Percentiles rank a stretch among this genome's conserved stretches.
These are phyloP conservation scores for Schizothorax lantsangensis DNA, from an alignment of 2,797 vertebrate species.

Conservation along the genomic window DNA sequence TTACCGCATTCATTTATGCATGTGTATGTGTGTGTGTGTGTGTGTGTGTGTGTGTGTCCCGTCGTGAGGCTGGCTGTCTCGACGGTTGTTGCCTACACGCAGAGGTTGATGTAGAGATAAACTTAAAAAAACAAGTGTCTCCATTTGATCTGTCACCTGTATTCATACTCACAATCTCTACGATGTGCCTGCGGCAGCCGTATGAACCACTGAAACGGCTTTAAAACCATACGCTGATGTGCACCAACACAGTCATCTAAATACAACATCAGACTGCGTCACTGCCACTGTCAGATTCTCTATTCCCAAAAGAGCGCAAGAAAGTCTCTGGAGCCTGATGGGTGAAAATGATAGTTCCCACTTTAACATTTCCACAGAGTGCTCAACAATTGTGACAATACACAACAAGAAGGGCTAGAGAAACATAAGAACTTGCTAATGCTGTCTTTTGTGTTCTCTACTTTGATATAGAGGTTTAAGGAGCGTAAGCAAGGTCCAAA, in stretches of 20 bases:
- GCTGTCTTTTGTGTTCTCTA: neutral
- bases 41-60: constrained; percentile 12
- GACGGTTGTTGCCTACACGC: constrained; percentile 20
- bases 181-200: constrained; percentile 30
- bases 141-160: constrained; percentile 52
- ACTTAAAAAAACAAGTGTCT: constrained; percentile 45
- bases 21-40: constrained; percentile 1
- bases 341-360: constrained; percentile 52
- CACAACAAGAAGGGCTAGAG: constrained; percentile 16
- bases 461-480: constrained; percentile 18
- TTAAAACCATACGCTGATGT: constrained; percentile 46
- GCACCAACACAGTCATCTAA: constrained; percentile 51
- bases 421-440: constrained; percentile 26
- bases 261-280: constrained; percentile 48
- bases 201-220: constrained; percentile 41
- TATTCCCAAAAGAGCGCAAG: constrained; percentile 38
- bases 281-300: constrained; percentile 45
- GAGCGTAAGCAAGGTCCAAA: constrained; percentile 8
- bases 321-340: constrained; percentile 45
- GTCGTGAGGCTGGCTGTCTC: constrained; percentile 16
- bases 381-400: constrained; percentile 39
- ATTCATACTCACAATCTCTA: constrained; percentile 44
- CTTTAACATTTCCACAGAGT: constrained; percentile 46
- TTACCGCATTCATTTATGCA: constrained; percentile 32
- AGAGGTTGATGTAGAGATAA: constrained; percentile 46